phyloP scores from a whole-genome alignment of 2,888 invertebrate species.

The Chelonus formosanus region DNA sequence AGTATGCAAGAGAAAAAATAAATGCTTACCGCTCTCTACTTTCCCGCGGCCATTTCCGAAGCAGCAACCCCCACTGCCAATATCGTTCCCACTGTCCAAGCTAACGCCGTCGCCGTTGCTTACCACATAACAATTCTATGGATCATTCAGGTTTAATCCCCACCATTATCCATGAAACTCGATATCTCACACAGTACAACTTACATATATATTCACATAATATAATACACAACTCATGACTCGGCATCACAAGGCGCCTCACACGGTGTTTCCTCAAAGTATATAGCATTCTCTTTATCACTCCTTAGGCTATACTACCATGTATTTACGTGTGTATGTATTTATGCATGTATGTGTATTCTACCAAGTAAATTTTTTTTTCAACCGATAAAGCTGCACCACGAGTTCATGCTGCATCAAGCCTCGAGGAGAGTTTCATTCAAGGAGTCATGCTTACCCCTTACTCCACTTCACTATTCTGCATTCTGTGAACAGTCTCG shows the following conservation, averaged over 20 bases:
- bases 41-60: slow-evolving; percentile 64
- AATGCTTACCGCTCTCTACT: slow-evolving; percentile 55
- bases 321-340: slow-evolving; percentile 1
- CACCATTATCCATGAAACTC: slow-evolving; percentile 30
- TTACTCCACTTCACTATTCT: slow-evolving; percentile 3
- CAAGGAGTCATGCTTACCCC: slow-evolving; percentile 33
- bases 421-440: slow-evolving; percentile 39
- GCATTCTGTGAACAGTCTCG: slow-evolving; percentile 5
- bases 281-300: neutral
- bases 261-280: slow-evolving; percentile 1
- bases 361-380: neutral
- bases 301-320: neutral
- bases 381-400: neutral
- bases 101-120: slow-evolving; percentile 66
- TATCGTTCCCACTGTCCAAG: slow-evolving; percentile 35
- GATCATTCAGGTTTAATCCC: slow-evolving; percentile 63
- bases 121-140: slow-evolving; percentile 60
- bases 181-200: neutral
- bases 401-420: neutral
- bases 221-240: neutral
- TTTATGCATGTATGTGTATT: neutral
- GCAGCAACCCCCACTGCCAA: slow-evolving; percentile 59
- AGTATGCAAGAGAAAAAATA: slow-evolving; percentile 21
- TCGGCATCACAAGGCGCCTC: slow-evolving; percentile 4
- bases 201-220: too few species aligned